Conservation (phyloP, 2,113 vertebrate species). For the Cichladusa arquata region DNA sequence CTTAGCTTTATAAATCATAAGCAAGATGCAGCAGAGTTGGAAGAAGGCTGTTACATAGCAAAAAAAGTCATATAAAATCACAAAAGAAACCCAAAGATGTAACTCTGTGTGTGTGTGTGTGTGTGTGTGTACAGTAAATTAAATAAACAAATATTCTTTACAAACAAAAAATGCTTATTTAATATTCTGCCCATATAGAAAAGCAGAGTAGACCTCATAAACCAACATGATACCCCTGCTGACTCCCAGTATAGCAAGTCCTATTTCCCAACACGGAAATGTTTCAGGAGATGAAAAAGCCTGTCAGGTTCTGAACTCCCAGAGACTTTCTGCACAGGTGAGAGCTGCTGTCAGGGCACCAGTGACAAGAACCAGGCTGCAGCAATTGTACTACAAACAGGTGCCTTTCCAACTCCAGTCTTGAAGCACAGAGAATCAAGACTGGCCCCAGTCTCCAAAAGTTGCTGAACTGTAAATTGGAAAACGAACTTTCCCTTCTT, state of each 20-base stretch:
- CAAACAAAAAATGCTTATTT: neutral
- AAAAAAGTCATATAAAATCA: neutral
- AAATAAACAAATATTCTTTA: neutral
- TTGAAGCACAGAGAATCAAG: neutral
- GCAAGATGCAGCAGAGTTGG: neutral
- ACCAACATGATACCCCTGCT: fast-evolving
- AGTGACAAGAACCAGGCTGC: neutral
- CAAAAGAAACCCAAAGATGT: neutral
- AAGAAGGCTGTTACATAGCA: neutral
- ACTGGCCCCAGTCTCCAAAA: neutral
- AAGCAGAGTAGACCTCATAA: neutral
- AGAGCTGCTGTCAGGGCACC: neutral
- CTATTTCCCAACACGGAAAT: neutral
- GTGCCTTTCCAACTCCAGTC: neutral
- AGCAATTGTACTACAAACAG: neutral
- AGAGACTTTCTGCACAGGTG: neutral
- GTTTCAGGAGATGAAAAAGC: neutral
- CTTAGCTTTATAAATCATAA: neutral
- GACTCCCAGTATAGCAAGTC: neutral
- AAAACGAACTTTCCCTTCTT: neutral
- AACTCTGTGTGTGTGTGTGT: neutral
- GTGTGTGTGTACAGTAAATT: neutral
- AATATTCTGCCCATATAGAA: neutral
- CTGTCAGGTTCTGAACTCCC: neutral
- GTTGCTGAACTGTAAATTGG: neutral